Evolutionary conservation across 2,797 vertebrate species (phyloP), one percentile per base, ranked within the genome.

Genomic region (Apodemus agrarius): DNA sequence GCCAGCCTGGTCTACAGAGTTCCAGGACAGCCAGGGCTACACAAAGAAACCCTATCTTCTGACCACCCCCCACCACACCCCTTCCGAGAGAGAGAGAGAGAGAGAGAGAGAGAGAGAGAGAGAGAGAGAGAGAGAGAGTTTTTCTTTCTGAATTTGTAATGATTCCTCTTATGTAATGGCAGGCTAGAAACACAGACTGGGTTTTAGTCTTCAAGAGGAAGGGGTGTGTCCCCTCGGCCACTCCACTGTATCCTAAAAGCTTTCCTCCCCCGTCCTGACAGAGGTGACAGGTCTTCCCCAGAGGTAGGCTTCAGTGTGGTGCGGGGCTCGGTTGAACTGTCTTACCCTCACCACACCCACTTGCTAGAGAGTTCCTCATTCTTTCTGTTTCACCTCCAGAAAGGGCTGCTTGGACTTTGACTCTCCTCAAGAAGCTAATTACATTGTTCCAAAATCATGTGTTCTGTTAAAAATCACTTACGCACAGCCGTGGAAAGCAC

Each of bases 361-460:
- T 89, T 90, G 67, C 92, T 81, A 40, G 93, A 2, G 57, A 86
- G 59, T 57, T 84, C 57, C 43, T 90, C 79, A 0, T 72, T 88
- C 93, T 94, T 93, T 97, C 94, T 90, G 81, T 95, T 94, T 97
- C 82, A 79, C 49, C 96, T 83, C 65, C 79, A 94, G 91, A 97
- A 89, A 97, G 97, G 95, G 22, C 0, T 1, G 95, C 94, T 97
- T 96, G 97, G 88, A 67, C 83, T 94, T 94, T 74, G 93, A 91
- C 96, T 97, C 85, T 97, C 80, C 72, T 89, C 97, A 75, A 26
- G 95, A 93, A 96, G 97, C 97, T 98, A 98, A 98, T 98, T 98
- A 96, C 92, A 98, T 94, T 94, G 83, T 88, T 98, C 97, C 85
- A 96, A 96, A 97, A 98, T 93, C 22, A 52, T 96, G 83, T 63